Evolutionary conservation across 2,113 vertebrate genomes (phyloP).

Genomic region (Archocentrus centrarchus): DNA sequence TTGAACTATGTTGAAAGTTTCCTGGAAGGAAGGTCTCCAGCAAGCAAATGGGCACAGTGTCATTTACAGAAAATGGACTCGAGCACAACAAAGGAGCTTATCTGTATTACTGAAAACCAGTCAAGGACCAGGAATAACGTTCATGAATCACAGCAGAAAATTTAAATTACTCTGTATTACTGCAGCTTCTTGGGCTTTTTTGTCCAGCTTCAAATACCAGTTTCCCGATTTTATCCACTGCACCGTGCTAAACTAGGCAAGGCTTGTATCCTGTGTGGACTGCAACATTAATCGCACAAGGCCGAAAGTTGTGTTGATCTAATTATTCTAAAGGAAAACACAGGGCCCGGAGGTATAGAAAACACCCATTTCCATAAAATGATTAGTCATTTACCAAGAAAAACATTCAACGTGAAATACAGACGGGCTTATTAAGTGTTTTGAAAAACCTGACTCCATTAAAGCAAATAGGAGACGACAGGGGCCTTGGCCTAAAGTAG

Average conservation of each 20-base stretch:
- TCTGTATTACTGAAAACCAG: conserved; percentile 3
- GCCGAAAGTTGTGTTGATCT: conserved; percentile 57
- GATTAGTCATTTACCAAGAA: conserved; percentile 44
- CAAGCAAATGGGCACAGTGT: conserved; percentile 1
- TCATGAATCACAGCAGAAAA: neutral
- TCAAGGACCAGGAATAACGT: neutral
- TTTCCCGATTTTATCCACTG: conserved; percentile 57
- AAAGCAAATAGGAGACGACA: conserved; percentile 42
- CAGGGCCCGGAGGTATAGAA: conserved; percentile 37
- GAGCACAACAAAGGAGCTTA: conserved; percentile 1
- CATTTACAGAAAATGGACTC: conserved; percentile 11
- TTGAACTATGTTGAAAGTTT: conserved; percentile 3
- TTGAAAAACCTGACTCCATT: conserved; percentile 39
- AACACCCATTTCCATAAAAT: conserved; percentile 43
- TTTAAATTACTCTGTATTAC: neutral
- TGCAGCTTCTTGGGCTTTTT: neutral
- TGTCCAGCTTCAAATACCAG: conserved; percentile 43
- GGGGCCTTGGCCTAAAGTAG: conserved; percentile 23
- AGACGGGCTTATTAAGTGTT: conserved; percentile 47
- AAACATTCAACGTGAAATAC: conserved; percentile 33
- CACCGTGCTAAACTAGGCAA: conserved; percentile 24
- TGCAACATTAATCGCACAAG: conserved; percentile 59
- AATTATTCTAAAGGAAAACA: conserved; percentile 53
- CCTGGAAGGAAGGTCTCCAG: conserved; percentile 15
- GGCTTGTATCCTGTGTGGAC: conserved; percentile 56